Evolutionary conservation across 2,113 vertebrate genomes (phyloP).

Genomic region (Scortum barcoo): DNA sequence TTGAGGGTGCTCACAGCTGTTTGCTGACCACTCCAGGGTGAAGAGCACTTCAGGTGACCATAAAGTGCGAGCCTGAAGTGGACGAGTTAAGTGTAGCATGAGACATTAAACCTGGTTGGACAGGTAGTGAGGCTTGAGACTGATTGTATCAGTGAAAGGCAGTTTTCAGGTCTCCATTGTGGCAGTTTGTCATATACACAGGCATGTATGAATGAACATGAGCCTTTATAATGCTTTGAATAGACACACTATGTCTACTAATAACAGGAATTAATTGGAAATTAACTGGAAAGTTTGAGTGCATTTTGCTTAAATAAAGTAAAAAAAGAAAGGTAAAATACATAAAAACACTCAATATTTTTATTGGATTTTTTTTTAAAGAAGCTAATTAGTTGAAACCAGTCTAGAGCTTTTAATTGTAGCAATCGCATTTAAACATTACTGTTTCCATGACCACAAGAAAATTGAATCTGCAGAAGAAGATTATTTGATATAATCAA

Average conservation of each 20-base stretch:
- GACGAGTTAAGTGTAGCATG: conserved; percentile 49
- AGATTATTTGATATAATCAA: not conserved
- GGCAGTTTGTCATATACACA: not conserved
- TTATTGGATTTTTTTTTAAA: no score
- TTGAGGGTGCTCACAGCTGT: conserved; percentile 58
- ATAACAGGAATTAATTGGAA: not conserved
- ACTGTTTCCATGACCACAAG: not conserved
- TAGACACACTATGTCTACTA: not conserved
- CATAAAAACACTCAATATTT: not conserved
- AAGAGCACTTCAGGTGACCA: conserved; percentile 72
- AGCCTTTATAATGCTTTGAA: not conserved
- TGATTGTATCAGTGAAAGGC: not conserved
- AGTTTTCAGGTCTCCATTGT: not conserved
- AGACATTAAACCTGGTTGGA: conserved; percentile 66
- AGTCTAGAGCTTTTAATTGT: not conserved
- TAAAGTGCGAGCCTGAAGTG: conserved; percentile 65
- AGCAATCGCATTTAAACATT: no score
- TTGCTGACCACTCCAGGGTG: conserved; percentile 71
- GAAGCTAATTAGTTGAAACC: no score
- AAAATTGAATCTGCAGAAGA: not conserved
- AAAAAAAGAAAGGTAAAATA: no score
- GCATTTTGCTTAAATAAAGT: not conserved
- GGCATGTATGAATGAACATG: not conserved
- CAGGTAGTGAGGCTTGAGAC: conserved; percentile 13
- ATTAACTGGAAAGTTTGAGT: not conserved